Conservation (phyloP, 2,113 vertebrate genomes). For the Okapia johnstoni region DNA sequence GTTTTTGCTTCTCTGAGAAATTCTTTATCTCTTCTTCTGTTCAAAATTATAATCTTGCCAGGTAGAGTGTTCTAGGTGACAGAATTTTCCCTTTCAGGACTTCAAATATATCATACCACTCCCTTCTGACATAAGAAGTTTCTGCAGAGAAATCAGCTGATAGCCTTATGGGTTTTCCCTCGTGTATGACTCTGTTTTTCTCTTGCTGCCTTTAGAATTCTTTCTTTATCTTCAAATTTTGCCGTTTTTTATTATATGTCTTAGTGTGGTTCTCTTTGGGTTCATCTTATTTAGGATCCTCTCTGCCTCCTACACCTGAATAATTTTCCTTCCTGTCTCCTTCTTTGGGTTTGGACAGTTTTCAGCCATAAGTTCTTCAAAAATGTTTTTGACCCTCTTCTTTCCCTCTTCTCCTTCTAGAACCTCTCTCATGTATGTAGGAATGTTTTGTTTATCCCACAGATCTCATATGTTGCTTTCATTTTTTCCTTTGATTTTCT, state of each 20-base stretch:
- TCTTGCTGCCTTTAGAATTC: neutral
- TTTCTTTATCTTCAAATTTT: neutral
- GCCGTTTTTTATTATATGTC: neutral
- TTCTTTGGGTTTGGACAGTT: neutral
- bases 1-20: neutral
- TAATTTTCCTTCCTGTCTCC: neutral
- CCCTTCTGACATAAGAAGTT: neutral
- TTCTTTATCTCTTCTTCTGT: neutral
- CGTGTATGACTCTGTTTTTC: neutral
- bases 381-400: neutral
- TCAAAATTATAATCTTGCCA: neutral
- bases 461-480: neutral
- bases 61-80: neutral
- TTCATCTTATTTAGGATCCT: neutral
- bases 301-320: neutral
- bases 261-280: neutral
- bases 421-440: neutral
- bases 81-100: neutral
- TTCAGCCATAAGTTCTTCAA: neutral
- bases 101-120: neutral
- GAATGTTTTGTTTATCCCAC: neutral
- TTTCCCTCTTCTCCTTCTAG: neutral
- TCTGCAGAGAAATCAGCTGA: neutral
- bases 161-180: neutral
- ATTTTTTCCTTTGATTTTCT: neutral